Evolutionary conservation across 2,113 vertebrate genomes (phyloP).

Genomic region (Silurus asotus): DNA sequence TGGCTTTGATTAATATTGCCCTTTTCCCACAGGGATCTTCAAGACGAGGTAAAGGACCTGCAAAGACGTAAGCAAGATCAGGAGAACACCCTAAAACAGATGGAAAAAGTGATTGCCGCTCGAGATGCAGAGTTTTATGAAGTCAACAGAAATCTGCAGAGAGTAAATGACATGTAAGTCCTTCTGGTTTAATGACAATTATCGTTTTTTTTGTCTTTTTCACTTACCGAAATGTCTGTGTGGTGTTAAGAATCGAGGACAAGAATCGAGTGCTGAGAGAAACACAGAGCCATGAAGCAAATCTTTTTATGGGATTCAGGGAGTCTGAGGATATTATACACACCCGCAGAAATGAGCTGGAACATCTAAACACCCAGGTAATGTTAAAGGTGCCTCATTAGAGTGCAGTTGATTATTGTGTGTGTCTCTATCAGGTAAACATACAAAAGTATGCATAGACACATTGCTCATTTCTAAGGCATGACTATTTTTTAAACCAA

Average conservation of each 20-base stretch:
- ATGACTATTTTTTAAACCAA: background rate
- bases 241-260: conserved; percentile 73
- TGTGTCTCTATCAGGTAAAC: background rate
- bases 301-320: conserved; percentile 69
- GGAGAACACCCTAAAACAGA: conserved; percentile 74
- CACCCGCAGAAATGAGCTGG: conserved; percentile 72
- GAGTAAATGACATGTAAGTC: conserved; percentile 70
- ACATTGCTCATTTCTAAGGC: background rate
- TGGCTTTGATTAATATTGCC: background rate
- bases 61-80: conserved; percentile 71
- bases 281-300: conserved; percentile 67
- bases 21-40: conserved; percentile 68
- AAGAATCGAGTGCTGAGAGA: conserved; percentile 69
- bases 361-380: conserved; percentile 72
- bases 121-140: conserved; percentile 76
- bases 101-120: conserved; percentile 68
- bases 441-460: background rate
- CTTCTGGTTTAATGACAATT: background rate
- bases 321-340: conserved; percentile 74
- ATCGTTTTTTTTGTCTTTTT: background rate
- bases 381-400: background rate
- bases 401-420: background rate
- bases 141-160: conserved; percentile 71
- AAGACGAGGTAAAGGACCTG: conserved; percentile 68
- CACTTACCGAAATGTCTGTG: background rate